Evolutionary conservation across 2,797 vertebrate species (phyloP).

Genomic region (Gouania willdenowi): DNA sequence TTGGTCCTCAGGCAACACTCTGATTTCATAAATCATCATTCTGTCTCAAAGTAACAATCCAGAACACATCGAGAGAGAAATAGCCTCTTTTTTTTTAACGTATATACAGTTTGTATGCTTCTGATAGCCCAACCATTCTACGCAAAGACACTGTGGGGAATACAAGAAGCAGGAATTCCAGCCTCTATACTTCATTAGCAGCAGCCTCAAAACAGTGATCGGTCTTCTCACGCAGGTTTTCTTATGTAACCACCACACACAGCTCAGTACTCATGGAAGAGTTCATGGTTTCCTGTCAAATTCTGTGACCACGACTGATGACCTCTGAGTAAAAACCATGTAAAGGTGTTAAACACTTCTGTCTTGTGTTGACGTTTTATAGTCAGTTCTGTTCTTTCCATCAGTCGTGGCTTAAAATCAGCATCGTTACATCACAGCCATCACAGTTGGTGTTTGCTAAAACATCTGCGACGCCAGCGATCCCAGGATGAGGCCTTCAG

Average conservation of each 20-base stretch:
- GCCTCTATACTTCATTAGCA: constrained; percentile 61
- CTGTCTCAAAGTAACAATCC: constrained; percentile 54
- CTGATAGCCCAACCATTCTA: constrained; percentile 41
- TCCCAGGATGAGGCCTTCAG: constrained; percentile 21
- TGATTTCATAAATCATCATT: constrained; percentile 62
- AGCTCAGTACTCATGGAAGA: constrained; percentile 42
- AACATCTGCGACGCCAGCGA: constrained; percentile 68
- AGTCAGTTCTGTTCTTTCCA: constrained; percentile 33
- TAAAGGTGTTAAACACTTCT: no score
- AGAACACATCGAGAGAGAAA: constrained; percentile 53
- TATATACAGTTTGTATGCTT: constrained; percentile 49
- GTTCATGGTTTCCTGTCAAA: no score
- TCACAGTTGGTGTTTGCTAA: constrained; percentile 39
- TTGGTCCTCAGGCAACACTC: constrained; percentile 36
- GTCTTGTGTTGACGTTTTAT: no score
- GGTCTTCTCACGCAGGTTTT: constrained; percentile 27
- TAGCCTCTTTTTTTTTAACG: no score
- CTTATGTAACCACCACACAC: constrained; percentile 31
- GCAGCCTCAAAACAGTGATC: constrained; percentile 39
- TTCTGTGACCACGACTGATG: no score
- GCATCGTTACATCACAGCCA: constrained; percentile 38
- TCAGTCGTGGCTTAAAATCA: constrained; percentile 46
- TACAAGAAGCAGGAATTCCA: constrained; percentile 57
- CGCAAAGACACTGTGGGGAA: constrained; percentile 23
- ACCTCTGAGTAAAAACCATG: constrained; percentile 7